Evolutionary conservation across 1,140 invertebrate species (phyloP), one percentile per base, ranked within the genome.

Genomic region (Drosophila elegans): DNA sequence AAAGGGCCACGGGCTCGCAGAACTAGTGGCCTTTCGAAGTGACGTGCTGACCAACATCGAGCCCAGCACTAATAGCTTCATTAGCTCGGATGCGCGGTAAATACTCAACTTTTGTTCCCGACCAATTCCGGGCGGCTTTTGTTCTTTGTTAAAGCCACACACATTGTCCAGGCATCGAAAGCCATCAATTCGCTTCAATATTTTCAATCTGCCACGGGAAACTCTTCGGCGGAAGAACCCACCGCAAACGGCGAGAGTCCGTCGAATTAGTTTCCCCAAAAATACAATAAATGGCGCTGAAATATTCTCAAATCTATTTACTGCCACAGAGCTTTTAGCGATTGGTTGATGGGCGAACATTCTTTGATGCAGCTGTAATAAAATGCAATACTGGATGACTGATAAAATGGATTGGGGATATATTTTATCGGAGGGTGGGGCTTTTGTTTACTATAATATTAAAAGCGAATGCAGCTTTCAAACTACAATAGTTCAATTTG

Each of bases 61-160:
- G 71, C 61, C 71, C 75, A 67, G 64, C 60, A 61, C 81, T 84
- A 84, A 80, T 85, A 80, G 77, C 77, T 84, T 84, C 81, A 84
- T 84, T 84, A 84, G 74, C 80, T 72, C 36, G 67, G 63, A 56
- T 68, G 32, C 49, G 62, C 42, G 63, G 48, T 46, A 73, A 73
- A 61, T 62, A 71, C 68, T 46, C 42, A 36, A 67, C 59, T 41
- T 49, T 49, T 48, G 63, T 48, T 64, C 36, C 34, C 38, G 49
- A 67, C 63, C 44, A 64, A 49, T 67, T 67, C 32, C 63, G 63
- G 57, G 21, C 36, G 44, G 57, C 44, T 32, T 66, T 66, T 66
- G 63, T 66, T 66, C 55, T 48, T 32, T 32, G 29, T 25, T 29
- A 13, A 49, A 13, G 7, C 48, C 27, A 49, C 62, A 49, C 62